Conservation (phyloP, 2,113 vertebrate genomes). For the Furnarius figulus region DNA sequence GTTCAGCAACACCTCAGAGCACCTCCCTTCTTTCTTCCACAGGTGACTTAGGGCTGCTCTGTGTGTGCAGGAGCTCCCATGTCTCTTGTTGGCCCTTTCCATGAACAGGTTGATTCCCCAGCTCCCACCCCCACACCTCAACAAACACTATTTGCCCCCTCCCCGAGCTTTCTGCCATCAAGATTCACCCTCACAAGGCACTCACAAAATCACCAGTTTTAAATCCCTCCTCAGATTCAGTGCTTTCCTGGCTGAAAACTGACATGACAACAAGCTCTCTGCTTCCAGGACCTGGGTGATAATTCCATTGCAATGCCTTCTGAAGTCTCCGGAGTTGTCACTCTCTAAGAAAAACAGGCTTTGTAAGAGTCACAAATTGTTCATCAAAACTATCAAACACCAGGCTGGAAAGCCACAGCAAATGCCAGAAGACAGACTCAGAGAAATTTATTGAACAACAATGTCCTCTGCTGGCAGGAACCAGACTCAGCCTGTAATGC, state of each 20-base stretch:
- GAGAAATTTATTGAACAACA: conserved; percentile 44
- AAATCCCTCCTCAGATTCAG: background rate
- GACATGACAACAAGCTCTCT: background rate
- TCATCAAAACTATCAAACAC: background rate
- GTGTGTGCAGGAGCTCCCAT: background rate
- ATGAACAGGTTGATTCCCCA: background rate
- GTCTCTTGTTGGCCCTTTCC: background rate
- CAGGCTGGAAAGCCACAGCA: background rate
- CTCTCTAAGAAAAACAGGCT: background rate
- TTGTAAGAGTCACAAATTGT: background rate
- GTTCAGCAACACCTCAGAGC: background rate
- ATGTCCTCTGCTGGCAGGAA: conserved; percentile 71
- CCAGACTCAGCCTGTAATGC: background rate
- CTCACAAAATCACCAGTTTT: background rate
- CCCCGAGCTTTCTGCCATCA: background rate
- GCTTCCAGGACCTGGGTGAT: background rate
- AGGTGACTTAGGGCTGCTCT: background rate
- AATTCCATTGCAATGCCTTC: background rate
- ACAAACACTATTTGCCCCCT: background rate
- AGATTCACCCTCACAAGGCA: background rate
- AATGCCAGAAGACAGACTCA: background rate
- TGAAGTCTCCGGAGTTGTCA: background rate
- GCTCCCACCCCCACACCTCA: background rate
- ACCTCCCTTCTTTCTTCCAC: background rate
- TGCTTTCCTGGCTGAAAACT: background rate